phyloP scores from a whole-genome alignment of 2,888 invertebrate species.

The Diadegma fenestrale region DNA sequence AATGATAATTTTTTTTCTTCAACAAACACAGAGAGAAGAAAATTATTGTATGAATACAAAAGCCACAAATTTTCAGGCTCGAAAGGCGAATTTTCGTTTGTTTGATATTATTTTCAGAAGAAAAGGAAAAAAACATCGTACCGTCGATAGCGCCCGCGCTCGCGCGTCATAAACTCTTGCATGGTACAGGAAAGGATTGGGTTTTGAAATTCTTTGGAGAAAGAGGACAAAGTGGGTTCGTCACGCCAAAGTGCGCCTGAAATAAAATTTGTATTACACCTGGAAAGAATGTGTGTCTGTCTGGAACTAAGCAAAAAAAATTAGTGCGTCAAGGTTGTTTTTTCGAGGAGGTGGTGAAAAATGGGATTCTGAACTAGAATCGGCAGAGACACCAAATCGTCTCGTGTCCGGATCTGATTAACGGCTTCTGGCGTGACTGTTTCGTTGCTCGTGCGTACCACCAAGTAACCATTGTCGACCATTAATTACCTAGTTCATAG shows the following conservation, averaged over 20 bases:
- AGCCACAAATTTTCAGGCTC: too few relatives aligned
- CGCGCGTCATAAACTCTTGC: constrained; percentile 73
- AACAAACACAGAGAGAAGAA: too few relatives aligned
- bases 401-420: constrained; percentile 62
- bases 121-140: constrained; percentile 55
- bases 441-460: constrained; percentile 42
- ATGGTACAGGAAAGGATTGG: constrained; percentile 42
- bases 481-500: constrained; percentile 60
- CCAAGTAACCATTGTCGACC: constrained; percentile 57
- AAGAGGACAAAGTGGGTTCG: constrained; percentile 64
- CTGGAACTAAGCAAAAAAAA: constrained; percentile 82
- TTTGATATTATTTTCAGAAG: constrained; percentile 16
- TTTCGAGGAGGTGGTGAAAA: constrained; percentile 65
- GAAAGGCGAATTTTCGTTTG: too few relatives aligned
- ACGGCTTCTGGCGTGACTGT: constrained; percentile 61
- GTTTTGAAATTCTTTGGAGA: constrained; percentile 14
- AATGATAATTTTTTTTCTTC: neutral
- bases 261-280: constrained; percentile 81
- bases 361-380: constrained; percentile 64
- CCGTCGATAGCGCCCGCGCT: constrained; percentile 64
- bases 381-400: constrained; percentile 57
- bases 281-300: constrained; percentile 79
- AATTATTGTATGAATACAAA: too few relatives aligned
- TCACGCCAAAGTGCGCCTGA: constrained; percentile 82
- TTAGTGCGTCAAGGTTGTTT: constrained; percentile 75